Conservation (phyloP, 2,113 vertebrate species). For the Marmota monax region DNA sequence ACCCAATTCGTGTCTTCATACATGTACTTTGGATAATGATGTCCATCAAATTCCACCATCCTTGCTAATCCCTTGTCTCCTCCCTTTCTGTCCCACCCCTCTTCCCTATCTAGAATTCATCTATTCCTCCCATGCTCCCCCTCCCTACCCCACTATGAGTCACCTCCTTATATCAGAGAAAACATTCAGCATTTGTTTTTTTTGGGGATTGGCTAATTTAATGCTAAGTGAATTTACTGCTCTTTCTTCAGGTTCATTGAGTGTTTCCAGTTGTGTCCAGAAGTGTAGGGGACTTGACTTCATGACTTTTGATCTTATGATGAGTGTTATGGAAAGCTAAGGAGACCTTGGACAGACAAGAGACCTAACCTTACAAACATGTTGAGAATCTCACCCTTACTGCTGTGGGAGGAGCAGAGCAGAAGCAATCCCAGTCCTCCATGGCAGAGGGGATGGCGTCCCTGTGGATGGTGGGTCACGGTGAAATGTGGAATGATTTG, state of each 20-base stretch:
- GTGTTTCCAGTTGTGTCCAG: constrained; percentile 10
- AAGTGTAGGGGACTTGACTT: not conserved
- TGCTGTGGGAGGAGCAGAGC: not conserved
- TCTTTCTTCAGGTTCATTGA: not conserved
- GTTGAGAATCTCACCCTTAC: not conserved
- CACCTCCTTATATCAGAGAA: no score
- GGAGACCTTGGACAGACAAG: not conserved
- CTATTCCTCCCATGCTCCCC: no score
- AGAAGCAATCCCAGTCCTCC: not conserved
- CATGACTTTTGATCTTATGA: not conserved
- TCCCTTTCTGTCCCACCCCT: no score
- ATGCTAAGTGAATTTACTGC: not conserved
- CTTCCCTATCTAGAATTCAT: no score
- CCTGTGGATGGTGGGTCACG: fast-evolving
- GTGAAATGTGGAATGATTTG: not conserved
- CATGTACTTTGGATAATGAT: no score
- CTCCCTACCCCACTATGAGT: no score
- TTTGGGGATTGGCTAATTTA: not conserved
- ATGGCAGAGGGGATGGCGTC: not conserved
- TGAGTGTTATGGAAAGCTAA: not conserved
- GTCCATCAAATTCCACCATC: no score
- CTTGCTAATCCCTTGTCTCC: no score
- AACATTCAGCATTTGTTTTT: no score
- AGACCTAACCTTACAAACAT: not conserved
- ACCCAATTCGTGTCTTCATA: no score